Evolutionary conservation across 2,797 vertebrate genomes (phyloP), one percentile per base, ranked within the genome.

Genomic region (Neopelma chrysocephalum): DNA sequence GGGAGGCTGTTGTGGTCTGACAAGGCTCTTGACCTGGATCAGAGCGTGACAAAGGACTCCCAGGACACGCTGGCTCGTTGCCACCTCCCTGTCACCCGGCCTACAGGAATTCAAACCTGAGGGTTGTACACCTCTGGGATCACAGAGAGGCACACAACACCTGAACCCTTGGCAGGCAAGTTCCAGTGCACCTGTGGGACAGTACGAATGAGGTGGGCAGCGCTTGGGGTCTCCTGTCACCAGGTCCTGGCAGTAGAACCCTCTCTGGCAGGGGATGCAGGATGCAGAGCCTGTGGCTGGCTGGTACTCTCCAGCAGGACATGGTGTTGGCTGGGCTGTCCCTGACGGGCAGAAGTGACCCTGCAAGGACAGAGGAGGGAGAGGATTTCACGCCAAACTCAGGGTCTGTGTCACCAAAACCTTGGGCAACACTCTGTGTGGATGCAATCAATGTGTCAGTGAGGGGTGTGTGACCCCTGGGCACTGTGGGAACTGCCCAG

Each of bases 191-290:
- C 99, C 99, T 94, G 98, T 91, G 78, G 98, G 98, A 69, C 99
- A 99, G 97, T 99, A 99, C 23, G 98, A 97, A 50, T 99, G 98
- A 8, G 98, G 97, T 4, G 99, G 99, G 90, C 99, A 99, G 50
- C n/a, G 97, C 76, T 34, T 96, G 19, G 98, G 98, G 10, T 98
- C 97, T 92, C 98, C 98, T 38, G 98, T 94, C 56, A 99, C 96
- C 29, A 97, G 97, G 82, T 99, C 98, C 60, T 99, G 98, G 92
- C 99, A 99, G 97, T 98, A 99, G 96, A 98, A 99, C 29, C 99
- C 99, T 56, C 98, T 97, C 38, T 97, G 98, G 92, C 99, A 99
- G 0, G 97, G 98, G 62, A 99, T 89, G 84, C 99, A 99, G 94
- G 87, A 94, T 2, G 98, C 97, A 23, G 98, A 98, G 69, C 98